A percentile compares a stretch with the other conserved stretches of the same genome.
Conservation (phyloP, 2,797 vertebrate species). For the Acanthurus lineatus region DNA sequence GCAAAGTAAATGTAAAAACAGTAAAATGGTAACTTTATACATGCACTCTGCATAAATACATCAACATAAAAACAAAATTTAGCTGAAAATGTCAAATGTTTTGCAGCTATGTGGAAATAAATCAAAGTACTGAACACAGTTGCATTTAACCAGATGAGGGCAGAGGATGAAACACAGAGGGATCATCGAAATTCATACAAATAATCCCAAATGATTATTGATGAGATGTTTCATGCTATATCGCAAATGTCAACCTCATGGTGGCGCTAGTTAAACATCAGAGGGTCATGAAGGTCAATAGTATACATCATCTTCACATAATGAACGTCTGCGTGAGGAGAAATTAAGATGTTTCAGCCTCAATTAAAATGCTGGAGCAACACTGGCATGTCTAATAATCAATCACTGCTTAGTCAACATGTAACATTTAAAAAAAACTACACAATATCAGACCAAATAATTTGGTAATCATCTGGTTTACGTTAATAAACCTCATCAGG, state of each 20-base stretch:
- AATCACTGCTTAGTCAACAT: slow-evolving; percentile 7
- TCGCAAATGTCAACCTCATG: neutral
- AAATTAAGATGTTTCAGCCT: neutral
- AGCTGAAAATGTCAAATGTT: too few species aligned
- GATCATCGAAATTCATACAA: neutral
- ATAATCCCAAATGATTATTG: neutral
- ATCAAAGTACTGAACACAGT: neutral
- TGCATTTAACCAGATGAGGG: neutral
- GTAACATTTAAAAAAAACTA: neutral
- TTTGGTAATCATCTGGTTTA: neutral
- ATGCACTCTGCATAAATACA: too few species aligned
- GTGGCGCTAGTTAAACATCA: neutral
- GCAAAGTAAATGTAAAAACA: too few species aligned
- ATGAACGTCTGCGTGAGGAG: neutral
- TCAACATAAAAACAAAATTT: too few species aligned
- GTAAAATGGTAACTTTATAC: too few species aligned
- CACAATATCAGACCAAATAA: neutral
- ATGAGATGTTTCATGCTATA: neutral
- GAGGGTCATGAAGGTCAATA: neutral
- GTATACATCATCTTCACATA: neutral
- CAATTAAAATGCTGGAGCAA: neutral
- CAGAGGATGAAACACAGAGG: neutral
- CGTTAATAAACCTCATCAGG: slow-evolving; percentile 4
- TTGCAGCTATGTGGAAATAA: neutral
- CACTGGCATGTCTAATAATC: neutral